phyloP scores from a whole-genome alignment of 2,113 vertebrate species.

The Heterotilapia buettikoferi region DNA sequence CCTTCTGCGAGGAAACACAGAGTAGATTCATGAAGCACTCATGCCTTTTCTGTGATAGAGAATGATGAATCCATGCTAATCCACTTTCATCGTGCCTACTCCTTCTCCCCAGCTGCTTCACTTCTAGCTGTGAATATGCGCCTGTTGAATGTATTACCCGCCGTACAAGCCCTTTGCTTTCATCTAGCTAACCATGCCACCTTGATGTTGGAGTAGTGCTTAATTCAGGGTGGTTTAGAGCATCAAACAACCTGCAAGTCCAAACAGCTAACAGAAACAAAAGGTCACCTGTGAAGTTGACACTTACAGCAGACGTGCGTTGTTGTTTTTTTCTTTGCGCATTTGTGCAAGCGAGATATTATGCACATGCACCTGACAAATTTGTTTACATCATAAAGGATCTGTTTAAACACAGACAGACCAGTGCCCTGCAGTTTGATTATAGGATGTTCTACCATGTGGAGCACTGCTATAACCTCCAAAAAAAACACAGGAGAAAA shows the following conservation, averaged over 20 bases:
- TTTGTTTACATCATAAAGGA: conserved; percentile 35
- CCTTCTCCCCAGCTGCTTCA: neutral
- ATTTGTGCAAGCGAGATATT: neutral
- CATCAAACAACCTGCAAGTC: conserved; percentile 37
- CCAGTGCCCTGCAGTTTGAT: neutral
- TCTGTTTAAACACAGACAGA: neutral
- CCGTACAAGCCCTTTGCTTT: conserved; percentile 31
- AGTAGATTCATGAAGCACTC: neutral
- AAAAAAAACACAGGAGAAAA: neutral
- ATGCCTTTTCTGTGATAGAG: neutral
- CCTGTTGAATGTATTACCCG: conserved; percentile 48
- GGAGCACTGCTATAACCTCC: neutral
- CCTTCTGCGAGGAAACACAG: neutral
- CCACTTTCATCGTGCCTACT: conserved; percentile 40
- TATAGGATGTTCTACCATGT: neutral
- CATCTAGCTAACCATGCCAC: conserved; percentile 29
- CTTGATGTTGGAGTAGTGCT: conserved; percentile 49
- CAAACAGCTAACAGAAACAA: conserved; percentile 27
- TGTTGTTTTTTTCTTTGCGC: neutral
- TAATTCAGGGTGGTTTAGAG: conserved; percentile 24
- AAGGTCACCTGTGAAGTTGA: conserved; percentile 39
- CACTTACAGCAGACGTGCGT: neutral
- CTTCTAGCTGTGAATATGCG: conserved; percentile 31
- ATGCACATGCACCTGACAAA: neutral
- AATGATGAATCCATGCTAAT: conserved; percentile 51